Conservation (phyloP, 2,797 vertebrate genomes). For the Kryptolebias ocellatus region DNA sequence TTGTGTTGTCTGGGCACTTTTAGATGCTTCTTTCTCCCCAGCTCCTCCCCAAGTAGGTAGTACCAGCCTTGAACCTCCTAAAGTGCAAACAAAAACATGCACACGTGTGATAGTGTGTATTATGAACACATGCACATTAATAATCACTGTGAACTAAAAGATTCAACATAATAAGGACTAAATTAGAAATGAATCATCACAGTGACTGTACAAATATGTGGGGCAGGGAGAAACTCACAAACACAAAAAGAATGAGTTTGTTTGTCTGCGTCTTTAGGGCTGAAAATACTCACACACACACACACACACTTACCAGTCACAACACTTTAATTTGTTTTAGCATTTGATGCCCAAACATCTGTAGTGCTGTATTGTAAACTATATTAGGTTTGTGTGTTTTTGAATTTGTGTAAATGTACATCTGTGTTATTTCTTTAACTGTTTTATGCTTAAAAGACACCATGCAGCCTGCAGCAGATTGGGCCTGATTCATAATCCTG, state of each 20-base stretch:
- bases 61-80: slow-evolving; percentile 91
- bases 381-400: slow-evolving; percentile 53
- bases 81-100: slow-evolving; percentile 14
- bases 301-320: slow-evolving; percentile 35
- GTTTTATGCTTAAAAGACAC: slow-evolving; percentile 65
- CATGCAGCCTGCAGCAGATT: slow-evolving; percentile 17
- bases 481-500: slow-evolving; percentile 57
- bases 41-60: slow-evolving; percentile 87
- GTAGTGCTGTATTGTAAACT: slow-evolving; percentile 56
- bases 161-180: slow-evolving; percentile 49
- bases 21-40: slow-evolving; percentile 90
- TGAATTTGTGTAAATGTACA: slow-evolving; percentile 6
- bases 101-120: background rate
- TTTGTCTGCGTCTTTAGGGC: slow-evolving; percentile 46
- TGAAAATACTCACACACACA: slow-evolving; percentile 31
- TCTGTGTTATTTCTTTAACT: slow-evolving; percentile 17
- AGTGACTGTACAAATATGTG: slow-evolving; percentile 28
- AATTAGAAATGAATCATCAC: slow-evolving; percentile 34
- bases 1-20: slow-evolving; percentile 81
- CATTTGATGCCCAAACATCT: slow-evolving; percentile 63
- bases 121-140: background rate
- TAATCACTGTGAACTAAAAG: slow-evolving; percentile 17
- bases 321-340: slow-evolving; percentile 52
- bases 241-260: slow-evolving; percentile 19
- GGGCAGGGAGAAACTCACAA: slow-evolving; percentile 19